These are phyloP conservation scores for Mandrillus leucophaeus DNA, from an alignment of 2,113 vertebrate species.

Conservation along the genomic window DNA sequence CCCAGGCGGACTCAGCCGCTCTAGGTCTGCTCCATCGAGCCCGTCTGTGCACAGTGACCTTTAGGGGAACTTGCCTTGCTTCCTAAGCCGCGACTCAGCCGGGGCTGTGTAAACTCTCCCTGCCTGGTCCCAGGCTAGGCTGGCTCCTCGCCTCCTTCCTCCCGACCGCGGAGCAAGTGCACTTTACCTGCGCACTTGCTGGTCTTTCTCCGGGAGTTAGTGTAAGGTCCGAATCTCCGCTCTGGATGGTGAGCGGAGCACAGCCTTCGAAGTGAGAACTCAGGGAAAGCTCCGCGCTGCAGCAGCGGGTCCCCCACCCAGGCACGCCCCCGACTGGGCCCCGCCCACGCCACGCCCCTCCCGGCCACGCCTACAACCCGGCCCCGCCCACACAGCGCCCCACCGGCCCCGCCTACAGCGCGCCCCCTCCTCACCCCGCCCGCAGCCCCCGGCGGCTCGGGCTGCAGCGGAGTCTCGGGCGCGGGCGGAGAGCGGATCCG, in stretches of 20 bases:
- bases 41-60: neutral
- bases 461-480: too few relatives aligned
- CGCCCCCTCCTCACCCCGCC: too few relatives aligned
- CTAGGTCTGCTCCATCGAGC: neutral
- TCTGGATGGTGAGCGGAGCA: accelerated
- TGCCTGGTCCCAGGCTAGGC: neutral
- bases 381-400: too few relatives aligned
- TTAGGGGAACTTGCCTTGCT: neutral
- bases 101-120: neutral
- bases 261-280: accelerated
- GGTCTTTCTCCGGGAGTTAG: neutral
- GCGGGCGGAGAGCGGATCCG: too few relatives aligned
- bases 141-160: neutral
- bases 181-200: slow-evolving; percentile 16
- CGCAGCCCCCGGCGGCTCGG: too few relatives aligned
- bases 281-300: too few relatives aligned
- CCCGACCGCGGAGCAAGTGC: neutral
- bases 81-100: neutral
- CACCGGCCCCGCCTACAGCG: neutral
- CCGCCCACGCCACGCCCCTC: neutral
- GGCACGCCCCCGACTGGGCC: neutral
- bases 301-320: neutral
- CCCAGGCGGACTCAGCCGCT: too few relatives aligned
- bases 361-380: too few relatives aligned
- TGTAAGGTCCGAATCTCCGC: neutral